phyloP scores from a whole-genome alignment of 2,113 vertebrate species.

The Sinocyclocheilus anophthalmus region DNA sequence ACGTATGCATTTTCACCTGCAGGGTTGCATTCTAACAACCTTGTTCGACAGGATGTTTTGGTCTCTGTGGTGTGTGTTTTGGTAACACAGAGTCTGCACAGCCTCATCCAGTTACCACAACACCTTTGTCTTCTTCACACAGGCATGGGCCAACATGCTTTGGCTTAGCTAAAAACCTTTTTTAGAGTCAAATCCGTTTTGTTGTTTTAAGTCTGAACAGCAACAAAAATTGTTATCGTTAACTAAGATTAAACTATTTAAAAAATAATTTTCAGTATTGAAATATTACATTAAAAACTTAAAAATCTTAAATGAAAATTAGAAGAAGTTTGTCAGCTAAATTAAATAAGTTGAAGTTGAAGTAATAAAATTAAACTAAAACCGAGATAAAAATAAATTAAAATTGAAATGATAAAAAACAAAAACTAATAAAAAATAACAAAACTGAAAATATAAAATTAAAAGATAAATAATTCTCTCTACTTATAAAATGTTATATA shows the following conservation, averaged over 20 bases:
- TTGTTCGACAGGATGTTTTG: conserved; percentile 27
- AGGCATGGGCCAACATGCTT: background rate
- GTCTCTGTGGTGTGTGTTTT: conserved; percentile 8
- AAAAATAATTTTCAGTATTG: background rate
- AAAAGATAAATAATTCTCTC: too few relatives aligned
- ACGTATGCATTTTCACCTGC: conserved; percentile 52
- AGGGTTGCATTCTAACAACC: conserved; percentile 49
- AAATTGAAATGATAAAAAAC: background rate
- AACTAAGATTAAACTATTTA: background rate
- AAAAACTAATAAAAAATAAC: background rate
- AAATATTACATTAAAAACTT: background rate
- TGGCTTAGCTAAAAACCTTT: background rate
- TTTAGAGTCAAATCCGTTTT: background rate
- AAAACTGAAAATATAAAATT: too few relatives aligned
- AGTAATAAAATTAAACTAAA: background rate
- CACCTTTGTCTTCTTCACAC: background rate
- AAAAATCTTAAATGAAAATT: background rate
- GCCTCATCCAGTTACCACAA: conserved; percentile 3
- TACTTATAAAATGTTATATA: too few relatives aligned
- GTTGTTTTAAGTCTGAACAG: background rate
- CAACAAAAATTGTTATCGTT: background rate
- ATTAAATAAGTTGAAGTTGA: background rate
- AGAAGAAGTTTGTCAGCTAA: background rate
- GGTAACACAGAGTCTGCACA: background rate
- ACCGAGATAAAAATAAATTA: background rate